Evolutionary conservation across 2,797 vertebrate species (phyloP).

Genomic region (Falco concolor): DNA sequence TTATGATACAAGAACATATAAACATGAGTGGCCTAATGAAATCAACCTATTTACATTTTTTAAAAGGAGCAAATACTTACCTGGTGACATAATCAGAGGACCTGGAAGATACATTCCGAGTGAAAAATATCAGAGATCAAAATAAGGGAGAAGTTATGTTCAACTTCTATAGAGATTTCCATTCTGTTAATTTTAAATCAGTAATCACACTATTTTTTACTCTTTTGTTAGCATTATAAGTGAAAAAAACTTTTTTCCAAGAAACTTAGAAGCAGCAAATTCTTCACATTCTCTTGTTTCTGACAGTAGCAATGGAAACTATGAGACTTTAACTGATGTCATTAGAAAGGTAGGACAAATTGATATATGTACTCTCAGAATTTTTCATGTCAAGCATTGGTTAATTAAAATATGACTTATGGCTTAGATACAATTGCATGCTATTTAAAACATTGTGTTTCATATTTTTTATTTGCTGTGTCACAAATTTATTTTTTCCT

Average conservation of each 20-base stretch:
- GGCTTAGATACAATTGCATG: background rate
- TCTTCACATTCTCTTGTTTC: background rate
- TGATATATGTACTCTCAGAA: background rate
- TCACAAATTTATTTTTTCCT: background rate
- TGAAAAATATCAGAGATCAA: background rate
- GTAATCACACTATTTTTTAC: background rate
- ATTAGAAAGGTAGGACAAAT: background rate
- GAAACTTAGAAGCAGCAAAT: background rate
- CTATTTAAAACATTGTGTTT: background rate
- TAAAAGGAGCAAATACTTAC: background rate
- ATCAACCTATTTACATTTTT: background rate
- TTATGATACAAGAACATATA: background rate
- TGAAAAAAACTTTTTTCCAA: background rate
- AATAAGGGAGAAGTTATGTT: background rate
- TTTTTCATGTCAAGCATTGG: background rate
- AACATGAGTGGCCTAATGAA: background rate
- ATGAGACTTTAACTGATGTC: fast-evolving
- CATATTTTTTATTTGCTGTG: background rate
- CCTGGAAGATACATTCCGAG: background rate
- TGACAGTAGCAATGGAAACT: background rate
- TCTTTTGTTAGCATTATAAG: background rate
- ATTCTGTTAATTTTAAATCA: background rate
- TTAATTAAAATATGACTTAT: background rate
- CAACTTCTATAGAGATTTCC: background rate
- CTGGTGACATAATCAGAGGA: background rate